These are phyloP conservation scores for Drosophila saltans DNA, from an alignment of 1,140 invertebrate species.

Conservation along the genomic window DNA sequence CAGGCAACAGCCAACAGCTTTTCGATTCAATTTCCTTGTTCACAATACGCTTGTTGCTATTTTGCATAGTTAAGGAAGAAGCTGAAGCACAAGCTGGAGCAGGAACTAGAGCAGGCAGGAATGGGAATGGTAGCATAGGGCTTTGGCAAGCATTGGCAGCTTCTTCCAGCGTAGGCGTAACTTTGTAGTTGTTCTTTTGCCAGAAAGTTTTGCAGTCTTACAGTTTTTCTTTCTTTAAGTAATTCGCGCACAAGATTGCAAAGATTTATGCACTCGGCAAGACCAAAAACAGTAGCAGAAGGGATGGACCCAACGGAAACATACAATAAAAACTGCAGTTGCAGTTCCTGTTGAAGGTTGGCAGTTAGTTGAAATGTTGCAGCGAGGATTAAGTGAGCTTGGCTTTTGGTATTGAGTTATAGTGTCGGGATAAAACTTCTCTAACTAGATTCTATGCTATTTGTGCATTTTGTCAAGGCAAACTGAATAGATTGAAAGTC, in stretches of 20 bases:
- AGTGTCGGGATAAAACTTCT: conserved; percentile 9
- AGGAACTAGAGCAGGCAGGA: conserved; percentile 14
- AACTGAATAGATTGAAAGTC: background rate
- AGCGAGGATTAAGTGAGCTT: conserved; percentile 59
- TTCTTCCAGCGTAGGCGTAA: conserved; percentile 61
- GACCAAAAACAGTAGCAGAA: conserved; percentile 41
- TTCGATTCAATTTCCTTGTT: conserved; percentile 77
- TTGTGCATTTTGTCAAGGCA: background rate
- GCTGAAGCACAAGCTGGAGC: background rate
- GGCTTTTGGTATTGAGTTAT: conserved; percentile 17
- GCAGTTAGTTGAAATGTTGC: conserved; percentile 32
- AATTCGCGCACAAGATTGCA: conserved; percentile 63
- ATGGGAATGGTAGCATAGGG: conserved; percentile 7
- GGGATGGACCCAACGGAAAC: conserved; percentile 9
- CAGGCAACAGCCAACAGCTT: conserved; percentile 49
- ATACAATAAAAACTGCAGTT: conserved; percentile 26
- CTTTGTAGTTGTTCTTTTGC: conserved; percentile 59
- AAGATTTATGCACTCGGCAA: conserved; percentile 64
- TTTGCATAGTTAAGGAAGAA: conserved; percentile 59
- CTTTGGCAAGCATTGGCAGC: conserved; percentile 52
- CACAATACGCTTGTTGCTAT: conserved; percentile 73
- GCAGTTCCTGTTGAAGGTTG: conserved; percentile 22
- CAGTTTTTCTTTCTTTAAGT: conserved; percentile 58
- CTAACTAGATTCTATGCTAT: background rate
- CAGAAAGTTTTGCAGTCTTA: conserved; percentile 48